These are phyloP conservation scores for Unio delphinus DNA, from an alignment of 2,888 invertebrate genomes.

Conservation along the genomic window DNA sequence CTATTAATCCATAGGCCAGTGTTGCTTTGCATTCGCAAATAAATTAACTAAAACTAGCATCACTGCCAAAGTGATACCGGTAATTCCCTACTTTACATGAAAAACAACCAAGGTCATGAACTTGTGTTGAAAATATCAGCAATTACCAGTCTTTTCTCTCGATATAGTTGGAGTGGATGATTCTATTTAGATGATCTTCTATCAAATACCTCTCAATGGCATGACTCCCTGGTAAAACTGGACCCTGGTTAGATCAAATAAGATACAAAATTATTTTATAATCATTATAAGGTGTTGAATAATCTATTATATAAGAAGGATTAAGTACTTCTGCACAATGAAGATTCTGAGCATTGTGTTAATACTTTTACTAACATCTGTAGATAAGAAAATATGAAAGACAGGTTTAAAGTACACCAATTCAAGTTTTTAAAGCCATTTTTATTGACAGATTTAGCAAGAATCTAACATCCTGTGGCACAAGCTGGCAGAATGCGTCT, in stretches of 20 bases:
- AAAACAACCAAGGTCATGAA: background rate
- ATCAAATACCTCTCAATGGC: slow-evolving; percentile 98
- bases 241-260: slow-evolving; percentile 63
- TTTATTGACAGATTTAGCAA: too few relatives aligned
- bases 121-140: background rate
- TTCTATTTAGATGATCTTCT: slow-evolving; percentile 96
- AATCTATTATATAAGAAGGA: background rate
- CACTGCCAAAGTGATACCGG: too few relatives aligned
- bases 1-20: too few relatives aligned
- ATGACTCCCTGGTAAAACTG: slow-evolving; percentile 90
- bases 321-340: background rate
- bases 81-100: background rate
- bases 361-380: background rate
- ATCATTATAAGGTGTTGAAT: background rate
- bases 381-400: too few relatives aligned
- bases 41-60: too few relatives aligned
- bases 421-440: background rate
- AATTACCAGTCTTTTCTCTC: slow-evolving; percentile 93
- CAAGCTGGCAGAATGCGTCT: too few relatives aligned
- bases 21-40: too few relatives aligned
- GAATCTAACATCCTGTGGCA: too few relatives aligned
- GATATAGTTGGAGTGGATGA: slow-evolving; percentile 87
- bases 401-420: background rate
- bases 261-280: background rate
- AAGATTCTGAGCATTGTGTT: background rate